A percentile compares a stretch with the other conserved stretches of the same genome.
Evolutionary conservation across 2,797 vertebrate species (phyloP).

Genomic region (Pterois miles): DNA sequence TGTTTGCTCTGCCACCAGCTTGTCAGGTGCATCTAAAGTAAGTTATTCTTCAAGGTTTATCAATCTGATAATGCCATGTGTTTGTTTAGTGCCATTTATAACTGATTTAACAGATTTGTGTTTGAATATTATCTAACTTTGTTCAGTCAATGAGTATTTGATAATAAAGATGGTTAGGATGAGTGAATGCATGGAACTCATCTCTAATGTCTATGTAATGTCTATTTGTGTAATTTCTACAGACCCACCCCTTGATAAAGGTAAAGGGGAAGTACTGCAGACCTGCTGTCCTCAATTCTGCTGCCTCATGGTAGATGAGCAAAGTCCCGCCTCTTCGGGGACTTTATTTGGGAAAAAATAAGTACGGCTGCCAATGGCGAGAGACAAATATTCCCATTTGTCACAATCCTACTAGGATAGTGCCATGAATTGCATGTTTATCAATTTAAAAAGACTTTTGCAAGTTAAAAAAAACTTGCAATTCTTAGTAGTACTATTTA

Average conservation of each 20-base stretch:
- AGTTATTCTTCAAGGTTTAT: neutral
- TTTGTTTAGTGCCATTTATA: neutral
- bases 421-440: no score
- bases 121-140: neutral
- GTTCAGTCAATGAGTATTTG: neutral
- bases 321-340: no score
- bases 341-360: no score
- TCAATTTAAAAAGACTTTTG: no score
- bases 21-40: neutral
- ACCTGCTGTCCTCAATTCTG: no score
- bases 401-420: no score
- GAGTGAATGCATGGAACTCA: neutral
- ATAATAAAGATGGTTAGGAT: neutral
- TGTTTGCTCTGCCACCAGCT: neutral
- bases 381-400: no score
- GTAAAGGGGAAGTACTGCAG: neutral
- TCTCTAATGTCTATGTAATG: rapidly evolving
- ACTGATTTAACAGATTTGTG: neutral
- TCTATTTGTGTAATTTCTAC: neutral
- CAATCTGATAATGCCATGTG: neutral
- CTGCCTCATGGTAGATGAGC: no score
- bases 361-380: no score
- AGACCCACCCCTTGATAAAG: neutral
- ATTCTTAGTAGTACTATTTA: no score
- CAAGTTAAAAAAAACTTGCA: no score